Conservation (phyloP, 2,888 invertebrate species). For the Eudasyphora cyanicolor region DNA sequence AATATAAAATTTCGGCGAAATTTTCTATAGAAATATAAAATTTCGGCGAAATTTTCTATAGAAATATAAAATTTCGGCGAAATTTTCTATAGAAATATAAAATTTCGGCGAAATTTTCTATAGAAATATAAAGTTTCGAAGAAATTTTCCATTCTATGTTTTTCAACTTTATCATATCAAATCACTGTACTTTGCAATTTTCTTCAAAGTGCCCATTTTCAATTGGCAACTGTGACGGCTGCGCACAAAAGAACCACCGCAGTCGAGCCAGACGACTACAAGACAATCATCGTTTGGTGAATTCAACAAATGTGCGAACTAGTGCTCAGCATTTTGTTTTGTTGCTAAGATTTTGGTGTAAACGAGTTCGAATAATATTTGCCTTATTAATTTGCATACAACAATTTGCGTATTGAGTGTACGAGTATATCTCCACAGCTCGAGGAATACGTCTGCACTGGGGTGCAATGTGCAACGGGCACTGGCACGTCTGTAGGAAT, state of each 20-base stretch:
- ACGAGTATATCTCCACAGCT: too few species aligned
- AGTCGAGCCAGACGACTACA: not conserved
- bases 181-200: too few species aligned
- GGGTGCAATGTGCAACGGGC: not conserved
- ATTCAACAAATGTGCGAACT: constrained; percentile 4
- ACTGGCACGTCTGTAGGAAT: not conserved
- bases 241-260: not conserved
- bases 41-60: too few species aligned
- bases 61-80: too few species aligned
- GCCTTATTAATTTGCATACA: constrained; percentile 32
- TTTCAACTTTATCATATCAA: too few species aligned
- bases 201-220: too few species aligned
- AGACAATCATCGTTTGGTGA: not conserved
- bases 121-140: too few species aligned
- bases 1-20: too few species aligned
- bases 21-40: too few species aligned
- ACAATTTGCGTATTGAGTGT: constrained; percentile 3
- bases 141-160: too few species aligned
- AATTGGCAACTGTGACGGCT: not conserved
- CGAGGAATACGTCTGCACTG: not conserved
- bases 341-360: not conserved
- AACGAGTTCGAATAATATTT: constrained; percentile 5
- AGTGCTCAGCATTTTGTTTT: not conserved
- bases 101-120: too few species aligned
- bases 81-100: too few species aligned